Conservation (phyloP, 53 echinoderm and acorn worm species). For the Zoroaster sp. region DNA sequence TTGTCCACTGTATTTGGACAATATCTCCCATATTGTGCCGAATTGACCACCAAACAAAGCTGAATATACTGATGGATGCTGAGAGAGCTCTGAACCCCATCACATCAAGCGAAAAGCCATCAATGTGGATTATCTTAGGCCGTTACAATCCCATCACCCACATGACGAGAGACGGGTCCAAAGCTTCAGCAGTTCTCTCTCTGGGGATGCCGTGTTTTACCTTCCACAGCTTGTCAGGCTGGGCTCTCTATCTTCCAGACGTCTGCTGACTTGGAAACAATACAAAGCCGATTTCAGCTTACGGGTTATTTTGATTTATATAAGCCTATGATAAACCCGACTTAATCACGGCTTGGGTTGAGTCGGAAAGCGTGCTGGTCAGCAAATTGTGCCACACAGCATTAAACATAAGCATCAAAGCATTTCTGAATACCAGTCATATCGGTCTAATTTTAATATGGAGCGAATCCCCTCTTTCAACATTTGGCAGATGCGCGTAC, state of each 20-base stretch:
- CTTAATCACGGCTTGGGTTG: too few relatives aligned
- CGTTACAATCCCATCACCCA: conserved; percentile 27
- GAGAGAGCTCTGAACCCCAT: neutral
- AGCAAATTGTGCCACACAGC: too few relatives aligned
- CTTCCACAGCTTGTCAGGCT: neutral
- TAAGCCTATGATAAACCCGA: too few relatives aligned
- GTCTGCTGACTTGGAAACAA: conserved; percentile 11
- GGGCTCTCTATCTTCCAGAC: neutral
- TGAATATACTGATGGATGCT: neutral
- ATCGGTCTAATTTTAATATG: too few relatives aligned
- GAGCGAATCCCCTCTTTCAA: too few relatives aligned
- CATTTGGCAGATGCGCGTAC: too few relatives aligned
- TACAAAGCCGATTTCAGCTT: neutral
- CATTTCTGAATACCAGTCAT: too few relatives aligned
- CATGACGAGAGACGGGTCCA: conserved; percentile 5
- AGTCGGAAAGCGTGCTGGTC: too few relatives aligned
- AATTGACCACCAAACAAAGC: neutral
- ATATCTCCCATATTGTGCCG: neutral
- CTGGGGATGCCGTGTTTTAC: neutral
- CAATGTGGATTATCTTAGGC: conserved; percentile 24
- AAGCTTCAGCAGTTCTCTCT: neutral
- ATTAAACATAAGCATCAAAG: too few relatives aligned
- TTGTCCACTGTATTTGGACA: neutral
- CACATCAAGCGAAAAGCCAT: neutral
- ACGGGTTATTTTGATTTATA: neutral